These are phyloP conservation scores for Lerema accius DNA, from an alignment of 1,140 invertebrate species.

Conservation along the genomic window DNA sequence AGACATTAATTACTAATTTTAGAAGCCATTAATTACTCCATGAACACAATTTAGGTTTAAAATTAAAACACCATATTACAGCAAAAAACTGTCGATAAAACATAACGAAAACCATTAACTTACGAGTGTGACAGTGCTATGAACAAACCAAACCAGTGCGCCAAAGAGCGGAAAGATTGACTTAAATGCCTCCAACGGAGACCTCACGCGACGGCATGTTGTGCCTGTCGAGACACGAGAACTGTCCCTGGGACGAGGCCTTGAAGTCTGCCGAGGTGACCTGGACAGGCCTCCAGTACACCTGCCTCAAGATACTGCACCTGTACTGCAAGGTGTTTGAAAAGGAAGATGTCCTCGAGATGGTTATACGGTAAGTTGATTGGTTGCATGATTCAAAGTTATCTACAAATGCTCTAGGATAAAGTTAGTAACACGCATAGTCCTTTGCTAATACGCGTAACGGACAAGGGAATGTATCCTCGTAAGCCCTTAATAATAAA, in stretches of 20 bases:
- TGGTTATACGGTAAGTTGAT: constrained; percentile 89
- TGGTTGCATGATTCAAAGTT: no score
- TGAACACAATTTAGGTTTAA: constrained; percentile 1
- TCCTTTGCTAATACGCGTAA: no score
- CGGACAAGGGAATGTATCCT: no score
- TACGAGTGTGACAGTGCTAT: constrained; percentile 8
- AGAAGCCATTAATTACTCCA: no score
- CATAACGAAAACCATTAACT: no score
- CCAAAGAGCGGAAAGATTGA: constrained; percentile 41
- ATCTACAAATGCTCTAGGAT: no score
- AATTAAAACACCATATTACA: background rate
- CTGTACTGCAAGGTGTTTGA: constrained; percentile 93
- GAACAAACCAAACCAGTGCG: constrained; percentile 17
- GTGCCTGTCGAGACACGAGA: constrained; percentile 83
- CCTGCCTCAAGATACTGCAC: constrained; percentile 90
- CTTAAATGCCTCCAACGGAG: constrained; percentile 79
- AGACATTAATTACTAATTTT: no score
- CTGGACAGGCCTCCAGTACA: constrained; percentile 90
- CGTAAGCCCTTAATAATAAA: no score
- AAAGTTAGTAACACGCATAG: no score
- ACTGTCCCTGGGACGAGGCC: constrained; percentile 83
- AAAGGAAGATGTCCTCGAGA: constrained; percentile 89
- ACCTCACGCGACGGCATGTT: constrained; percentile 79
- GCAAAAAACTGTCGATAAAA: background rate
- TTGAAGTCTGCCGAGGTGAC: constrained; percentile 83